Percentiles rank a stretch among this genome's conserved stretches.
These are phyloP conservation scores for Tetragonula carbonaria DNA, from an alignment of 2,888 invertebrate genomes.

Conservation along the genomic window DNA sequence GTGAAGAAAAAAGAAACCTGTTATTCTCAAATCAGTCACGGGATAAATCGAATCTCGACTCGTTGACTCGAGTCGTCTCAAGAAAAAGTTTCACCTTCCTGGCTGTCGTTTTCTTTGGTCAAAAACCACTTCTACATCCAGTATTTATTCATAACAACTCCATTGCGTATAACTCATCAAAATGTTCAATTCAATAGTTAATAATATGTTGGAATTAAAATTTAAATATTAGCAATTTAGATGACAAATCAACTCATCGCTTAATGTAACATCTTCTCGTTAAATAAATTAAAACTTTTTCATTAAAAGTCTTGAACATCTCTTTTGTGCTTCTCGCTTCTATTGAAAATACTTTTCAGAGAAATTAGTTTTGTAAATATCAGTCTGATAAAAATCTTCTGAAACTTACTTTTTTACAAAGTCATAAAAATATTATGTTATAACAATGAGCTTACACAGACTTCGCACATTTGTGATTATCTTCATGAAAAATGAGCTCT, in stretches of 20 bases:
- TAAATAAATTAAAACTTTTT: neutral
- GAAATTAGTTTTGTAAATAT: neutral
- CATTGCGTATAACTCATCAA: too few relatives aligned
- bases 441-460: neutral
- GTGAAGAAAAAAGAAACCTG: conserved; percentile 10
- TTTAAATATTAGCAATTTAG: neutral
- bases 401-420: neutral
- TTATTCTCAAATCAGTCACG: conserved; percentile 14
- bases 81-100: conserved; percentile 61
- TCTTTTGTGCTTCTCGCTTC: neutral
- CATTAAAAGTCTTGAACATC: neutral
- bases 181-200: neutral
- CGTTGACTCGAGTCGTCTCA: conserved; percentile 45
- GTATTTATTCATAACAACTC: neutral
- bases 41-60: conserved; percentile 37
- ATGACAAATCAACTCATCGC: neutral
- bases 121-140: neutral
- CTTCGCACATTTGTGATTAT: neutral
- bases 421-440: neutral
- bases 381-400: neutral
- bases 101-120: conserved; percentile 46
- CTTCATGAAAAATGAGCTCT: neutral
- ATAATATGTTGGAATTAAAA: neutral
- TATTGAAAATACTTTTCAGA: neutral
- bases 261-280: neutral